These are phyloP conservation scores for Myioborus melanocephalus DNA, from an alignment of 2,797 vertebrate species.

Conservation along the genomic window DNA sequence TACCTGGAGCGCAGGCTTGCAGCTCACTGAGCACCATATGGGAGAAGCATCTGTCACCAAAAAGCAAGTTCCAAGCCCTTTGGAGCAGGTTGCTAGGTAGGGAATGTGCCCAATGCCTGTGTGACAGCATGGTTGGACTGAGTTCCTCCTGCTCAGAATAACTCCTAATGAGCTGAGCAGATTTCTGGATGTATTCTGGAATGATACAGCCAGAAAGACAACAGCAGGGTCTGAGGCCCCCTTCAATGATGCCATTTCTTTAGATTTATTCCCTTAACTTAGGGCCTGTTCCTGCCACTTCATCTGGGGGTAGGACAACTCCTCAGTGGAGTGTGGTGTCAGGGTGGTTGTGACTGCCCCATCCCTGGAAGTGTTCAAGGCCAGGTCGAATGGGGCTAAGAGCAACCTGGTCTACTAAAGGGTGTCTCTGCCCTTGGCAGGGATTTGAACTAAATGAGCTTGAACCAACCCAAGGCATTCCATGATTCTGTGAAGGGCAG, in stretches of 20 bases:
- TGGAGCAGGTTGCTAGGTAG: conserved; percentile 8
- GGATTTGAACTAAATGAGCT: not conserved
- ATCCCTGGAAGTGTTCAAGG: not conserved
- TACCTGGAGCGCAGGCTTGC: not conserved
- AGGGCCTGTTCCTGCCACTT: not conserved
- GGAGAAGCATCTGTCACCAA: not conserved
- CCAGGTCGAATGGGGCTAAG: not conserved
- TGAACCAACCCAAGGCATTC: not conserved
- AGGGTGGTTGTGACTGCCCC: not conserved
- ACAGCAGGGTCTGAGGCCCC: not conserved
- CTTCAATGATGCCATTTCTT: accelerated
- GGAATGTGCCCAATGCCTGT: not conserved
- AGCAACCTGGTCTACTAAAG: not conserved
- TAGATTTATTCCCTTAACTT: not conserved
- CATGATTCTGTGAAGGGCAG: not conserved
- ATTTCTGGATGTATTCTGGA: not conserved
- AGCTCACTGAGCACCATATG: conserved; percentile 14
- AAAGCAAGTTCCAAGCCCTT: not conserved
- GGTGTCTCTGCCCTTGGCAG: not conserved
- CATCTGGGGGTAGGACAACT: not conserved
- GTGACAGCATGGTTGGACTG: not conserved
- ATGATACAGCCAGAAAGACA: not conserved
- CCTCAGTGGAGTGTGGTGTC: not conserved
- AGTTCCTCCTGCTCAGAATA: not conserved
- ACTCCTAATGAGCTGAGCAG: not conserved